These are phyloP conservation scores for Trididemnum miniatum DNA, from an alignment of 23 tunicate genomes.

Conservation along the genomic window DNA sequence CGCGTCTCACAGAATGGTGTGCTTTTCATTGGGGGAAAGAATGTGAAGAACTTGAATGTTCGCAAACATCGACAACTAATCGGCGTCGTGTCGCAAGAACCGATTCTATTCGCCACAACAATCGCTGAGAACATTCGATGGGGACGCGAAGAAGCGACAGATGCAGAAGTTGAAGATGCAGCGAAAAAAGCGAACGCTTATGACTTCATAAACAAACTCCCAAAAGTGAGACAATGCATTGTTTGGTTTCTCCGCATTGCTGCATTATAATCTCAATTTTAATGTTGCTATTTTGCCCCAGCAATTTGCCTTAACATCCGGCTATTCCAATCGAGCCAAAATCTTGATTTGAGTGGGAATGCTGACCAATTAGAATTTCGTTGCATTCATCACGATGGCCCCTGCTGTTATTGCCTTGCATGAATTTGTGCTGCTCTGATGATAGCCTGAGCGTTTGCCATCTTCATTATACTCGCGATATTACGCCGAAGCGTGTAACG, in stretches of 20 bases:
- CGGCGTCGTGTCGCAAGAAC: constrained; percentile 97
- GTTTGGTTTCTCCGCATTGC: too few species aligned
- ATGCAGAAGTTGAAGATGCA: constrained; percentile 74
- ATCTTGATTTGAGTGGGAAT: too few species aligned
- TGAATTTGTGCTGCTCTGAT: neutral
- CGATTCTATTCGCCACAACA: constrained; percentile 82
- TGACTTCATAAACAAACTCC: constrained; percentile 87
- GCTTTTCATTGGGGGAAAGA: constrained; percentile 47
- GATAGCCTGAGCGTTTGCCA: neutral
- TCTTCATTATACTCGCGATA: too few species aligned
- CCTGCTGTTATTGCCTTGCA: too few species aligned
- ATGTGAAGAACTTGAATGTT: constrained; percentile 55
- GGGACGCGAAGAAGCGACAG: constrained; percentile 91
- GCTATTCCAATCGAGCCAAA: too few species aligned
- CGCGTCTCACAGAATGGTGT: constrained; percentile 74
- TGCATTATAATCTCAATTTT: too few species aligned
- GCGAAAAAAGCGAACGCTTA: constrained; percentile 97
- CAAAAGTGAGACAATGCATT: constrained; percentile 76
- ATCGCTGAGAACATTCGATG: constrained; percentile 92
- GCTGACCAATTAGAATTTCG: too few species aligned
- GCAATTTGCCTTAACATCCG: too few species aligned
- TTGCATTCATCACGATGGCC: too few species aligned
- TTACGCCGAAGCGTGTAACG: too few species aligned
- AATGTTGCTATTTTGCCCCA: too few species aligned
- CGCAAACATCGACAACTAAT: constrained; percentile 53